Evolutionary conservation across 2,113 vertebrate genomes (phyloP), one percentile per base, ranked within the genome.

Genomic region (Hassar affinis): DNA sequence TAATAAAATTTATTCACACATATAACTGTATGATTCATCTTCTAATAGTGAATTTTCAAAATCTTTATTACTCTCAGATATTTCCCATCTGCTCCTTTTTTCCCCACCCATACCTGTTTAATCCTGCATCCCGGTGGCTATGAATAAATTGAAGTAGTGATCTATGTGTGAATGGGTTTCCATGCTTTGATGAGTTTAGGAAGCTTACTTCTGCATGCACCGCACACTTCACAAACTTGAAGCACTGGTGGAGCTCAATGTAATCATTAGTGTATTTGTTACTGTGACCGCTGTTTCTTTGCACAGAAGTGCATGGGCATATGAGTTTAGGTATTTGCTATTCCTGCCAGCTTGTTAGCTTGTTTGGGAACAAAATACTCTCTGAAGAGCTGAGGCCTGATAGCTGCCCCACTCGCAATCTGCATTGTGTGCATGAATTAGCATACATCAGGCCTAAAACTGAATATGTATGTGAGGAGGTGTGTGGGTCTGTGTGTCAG

Each of bases 371-470:
- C 76, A 85, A 85, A 85, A 75, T 77, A 69, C 72, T 59, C 76
- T 83, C 84, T 62, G 72, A 85, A 85, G 45, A 83, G 76, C 38
- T 68, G 76, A 82, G 59, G 79, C 78, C 79, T 8, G 80, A 85
- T 84, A 76, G 84, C 82, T 68, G 80, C 68, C 80, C 64, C 59
- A 38, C 76, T 86, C 72, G 30, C 79, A 85, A 88, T 88, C 82
- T 88, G 85, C 87, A 85, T 86, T 85, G 81, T 88, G 83, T 88
- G 87, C 87, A 88, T 88, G 59, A 68, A 88, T 88, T 88, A 86
- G 68, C 85, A 86, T 88, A 80, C 59, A 79, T 88, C 71, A 82
- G 52, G 57, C 69, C 59, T 61, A 42, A 76, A 82, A 69, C 82
- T 88, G 85, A 85, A 79, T 84, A 82, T 85, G 84, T 74, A 83